A percentile compares a stretch with the other conserved stretches of the same genome.
phyloP scores from a whole-genome alignment of 2,113 vertebrate species.

The Progne subis region DNA sequence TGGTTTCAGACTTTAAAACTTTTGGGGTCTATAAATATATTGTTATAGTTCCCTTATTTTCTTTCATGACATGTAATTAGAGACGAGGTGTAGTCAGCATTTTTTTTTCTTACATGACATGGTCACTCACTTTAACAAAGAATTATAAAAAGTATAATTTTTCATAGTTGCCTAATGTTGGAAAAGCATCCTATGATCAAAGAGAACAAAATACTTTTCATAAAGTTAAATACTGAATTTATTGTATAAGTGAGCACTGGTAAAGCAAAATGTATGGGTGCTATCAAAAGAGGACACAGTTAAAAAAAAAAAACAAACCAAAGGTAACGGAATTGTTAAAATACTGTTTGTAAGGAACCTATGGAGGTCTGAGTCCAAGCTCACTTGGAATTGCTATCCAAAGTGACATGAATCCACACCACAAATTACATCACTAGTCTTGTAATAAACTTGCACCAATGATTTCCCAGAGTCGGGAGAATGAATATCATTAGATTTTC shows the following conservation, averaged over 20 bases:
- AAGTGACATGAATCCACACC: fast-evolving
- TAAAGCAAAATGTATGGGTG: neutral
- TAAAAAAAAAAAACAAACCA: neutral
- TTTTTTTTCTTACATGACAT: neutral
- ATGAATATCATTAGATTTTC: fast-evolving
- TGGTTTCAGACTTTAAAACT: neutral
- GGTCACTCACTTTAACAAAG: neutral
- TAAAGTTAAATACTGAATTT: neutral
- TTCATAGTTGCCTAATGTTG: neutral
- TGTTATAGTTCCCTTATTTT: neutral
- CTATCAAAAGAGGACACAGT: fast-evolving
- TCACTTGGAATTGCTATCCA: neutral
- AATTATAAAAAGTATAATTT: neutral
- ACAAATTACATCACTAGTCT: neutral
- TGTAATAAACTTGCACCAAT: neutral
- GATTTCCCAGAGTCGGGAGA: neutral
- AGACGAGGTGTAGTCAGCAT: neutral
- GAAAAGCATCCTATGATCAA: neutral
- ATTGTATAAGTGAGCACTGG: fast-evolving
- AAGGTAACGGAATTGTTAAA: neutral
- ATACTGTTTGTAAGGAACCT: neutral
- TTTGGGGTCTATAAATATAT: neutral
- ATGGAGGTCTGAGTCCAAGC: neutral
- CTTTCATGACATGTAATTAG: fast-evolving
- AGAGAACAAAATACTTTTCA: neutral